Evolutionary conservation across 2,113 vertebrate species (phyloP).

Genomic region (Picathartes gymnocephalus): DNA sequence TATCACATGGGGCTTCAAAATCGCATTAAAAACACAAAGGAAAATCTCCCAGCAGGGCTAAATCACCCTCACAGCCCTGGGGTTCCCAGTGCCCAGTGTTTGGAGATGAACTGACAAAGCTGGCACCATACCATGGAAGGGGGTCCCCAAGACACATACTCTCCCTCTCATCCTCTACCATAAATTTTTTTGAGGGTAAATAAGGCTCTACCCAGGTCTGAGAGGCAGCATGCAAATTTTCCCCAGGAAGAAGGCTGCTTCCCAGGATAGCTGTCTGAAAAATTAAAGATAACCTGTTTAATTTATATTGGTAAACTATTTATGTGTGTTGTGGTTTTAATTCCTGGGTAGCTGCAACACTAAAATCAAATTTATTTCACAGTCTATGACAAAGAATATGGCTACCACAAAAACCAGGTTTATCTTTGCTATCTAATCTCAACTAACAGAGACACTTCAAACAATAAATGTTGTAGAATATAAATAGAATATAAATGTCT

Average conservation of each 20-base stretch:
- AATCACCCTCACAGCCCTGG: neutral
- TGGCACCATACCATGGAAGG: no score
- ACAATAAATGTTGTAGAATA: neutral
- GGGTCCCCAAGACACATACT: no score
- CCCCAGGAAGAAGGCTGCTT: neutral
- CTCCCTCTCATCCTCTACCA: neutral
- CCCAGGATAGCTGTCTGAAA: neutral
- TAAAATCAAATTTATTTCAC: neutral
- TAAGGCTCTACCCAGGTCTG: neutral
- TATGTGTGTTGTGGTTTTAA: neutral
- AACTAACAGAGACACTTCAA: neutral
- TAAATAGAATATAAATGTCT: neutral
- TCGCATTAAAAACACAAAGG: neutral
- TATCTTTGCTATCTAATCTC: neutral
- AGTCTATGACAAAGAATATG: neutral
- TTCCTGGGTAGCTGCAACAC: neutral
- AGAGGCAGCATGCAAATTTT: neutral
- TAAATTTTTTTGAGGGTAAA: neutral
- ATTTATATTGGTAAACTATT: neutral
- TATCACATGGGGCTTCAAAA: neutral
- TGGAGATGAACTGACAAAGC: neutral
- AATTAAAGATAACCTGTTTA: neutral
- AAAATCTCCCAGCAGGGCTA: neutral
- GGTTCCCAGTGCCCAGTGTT: neutral
- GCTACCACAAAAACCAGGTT: neutral